These are phyloP conservation scores for Centroberyx gerrardi DNA, from an alignment of 2,797 vertebrate genomes.

Conservation along the genomic window DNA sequence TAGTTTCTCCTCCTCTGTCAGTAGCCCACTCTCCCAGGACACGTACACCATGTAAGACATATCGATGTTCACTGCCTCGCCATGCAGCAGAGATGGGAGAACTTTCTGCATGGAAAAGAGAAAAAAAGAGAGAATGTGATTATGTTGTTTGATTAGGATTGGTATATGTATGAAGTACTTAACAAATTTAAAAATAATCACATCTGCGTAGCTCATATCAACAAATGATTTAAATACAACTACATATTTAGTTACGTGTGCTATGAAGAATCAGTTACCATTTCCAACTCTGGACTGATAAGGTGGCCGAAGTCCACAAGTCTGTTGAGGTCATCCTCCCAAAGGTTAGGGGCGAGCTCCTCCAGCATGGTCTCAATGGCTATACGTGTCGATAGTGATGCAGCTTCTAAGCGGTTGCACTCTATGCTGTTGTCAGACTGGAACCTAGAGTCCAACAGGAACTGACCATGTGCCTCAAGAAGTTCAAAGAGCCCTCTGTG, in stretches of 20 bases:
- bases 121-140: slow-evolving; percentile 1
- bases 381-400: slow-evolving; percentile 81
- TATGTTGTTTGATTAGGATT: too few species aligned
- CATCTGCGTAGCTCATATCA: neutral
- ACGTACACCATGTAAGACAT: slow-evolving; percentile 91
- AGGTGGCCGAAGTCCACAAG: slow-evolving; percentile 90
- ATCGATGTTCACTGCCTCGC: slow-evolving; percentile 88
- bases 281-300: slow-evolving; percentile 89
- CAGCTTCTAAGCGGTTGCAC: slow-evolving; percentile 49
- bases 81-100: slow-evolving; percentile 86
- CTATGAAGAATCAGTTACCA: slow-evolving; percentile 74
- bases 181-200: neutral
- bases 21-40: slow-evolving; percentile 75
- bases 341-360: slow-evolving; percentile 90
- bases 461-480: slow-evolving; percentile 82
- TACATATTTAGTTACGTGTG: neutral
- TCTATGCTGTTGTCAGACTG: slow-evolving; percentile 70
- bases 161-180: too few species aligned
- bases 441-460: slow-evolving; percentile 87
- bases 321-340: slow-evolving; percentile 90
- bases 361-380: slow-evolving; percentile 90
- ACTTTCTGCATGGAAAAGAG: slow-evolving; percentile 78
- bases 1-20: slow-evolving; percentile 79
- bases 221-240: neutral
- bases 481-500: slow-evolving; percentile 88